Conservation (phyloP, 2,888 invertebrate genomes). For the Thymelicus lineola region DNA sequence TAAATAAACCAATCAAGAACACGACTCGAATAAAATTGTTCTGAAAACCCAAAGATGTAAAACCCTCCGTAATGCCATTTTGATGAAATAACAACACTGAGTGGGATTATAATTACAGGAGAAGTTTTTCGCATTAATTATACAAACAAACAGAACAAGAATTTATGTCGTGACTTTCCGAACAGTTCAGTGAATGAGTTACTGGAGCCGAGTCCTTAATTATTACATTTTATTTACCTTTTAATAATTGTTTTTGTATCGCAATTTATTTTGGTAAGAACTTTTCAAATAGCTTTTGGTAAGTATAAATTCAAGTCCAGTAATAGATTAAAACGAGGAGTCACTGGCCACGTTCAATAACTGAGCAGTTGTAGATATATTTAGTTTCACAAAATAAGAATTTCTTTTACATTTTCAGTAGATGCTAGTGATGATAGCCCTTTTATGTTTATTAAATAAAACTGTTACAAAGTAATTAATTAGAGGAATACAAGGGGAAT, state of each 20-base stretch:
- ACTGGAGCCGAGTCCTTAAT: constrained; percentile 26
- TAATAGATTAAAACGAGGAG: too few species aligned
- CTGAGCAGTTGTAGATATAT: too few species aligned
- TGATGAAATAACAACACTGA: constrained; percentile 63
- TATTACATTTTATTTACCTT: constrained; percentile 34
- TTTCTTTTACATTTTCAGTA: too few species aligned
- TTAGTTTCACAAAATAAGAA: too few species aligned
- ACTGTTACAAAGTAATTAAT: too few species aligned
- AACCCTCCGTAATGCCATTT: constrained; percentile 61
- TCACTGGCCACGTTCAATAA: too few species aligned
- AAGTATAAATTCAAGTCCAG: too few species aligned
- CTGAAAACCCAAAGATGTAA: constrained; percentile 40
- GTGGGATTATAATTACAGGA: constrained; percentile 72
- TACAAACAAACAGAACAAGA: constrained; percentile 77
- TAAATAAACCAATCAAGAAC: constrained; percentile 41
- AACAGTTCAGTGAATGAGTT: constrained; percentile 41
- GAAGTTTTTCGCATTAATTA: constrained; percentile 76
- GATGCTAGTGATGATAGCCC: too few species aligned
- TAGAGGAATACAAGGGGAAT: too few species aligned
- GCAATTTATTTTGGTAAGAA: background rate
- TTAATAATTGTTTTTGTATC: constrained; percentile 16
- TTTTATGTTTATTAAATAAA: too few species aligned
- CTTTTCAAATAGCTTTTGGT: background rate
- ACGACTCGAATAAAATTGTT: constrained; percentile 42
- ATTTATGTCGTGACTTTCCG: constrained; percentile 67